These are phyloP conservation scores for Probaryconus sp. DNA, from an alignment of 1,140 invertebrate genomes.

Conservation along the genomic window DNA sequence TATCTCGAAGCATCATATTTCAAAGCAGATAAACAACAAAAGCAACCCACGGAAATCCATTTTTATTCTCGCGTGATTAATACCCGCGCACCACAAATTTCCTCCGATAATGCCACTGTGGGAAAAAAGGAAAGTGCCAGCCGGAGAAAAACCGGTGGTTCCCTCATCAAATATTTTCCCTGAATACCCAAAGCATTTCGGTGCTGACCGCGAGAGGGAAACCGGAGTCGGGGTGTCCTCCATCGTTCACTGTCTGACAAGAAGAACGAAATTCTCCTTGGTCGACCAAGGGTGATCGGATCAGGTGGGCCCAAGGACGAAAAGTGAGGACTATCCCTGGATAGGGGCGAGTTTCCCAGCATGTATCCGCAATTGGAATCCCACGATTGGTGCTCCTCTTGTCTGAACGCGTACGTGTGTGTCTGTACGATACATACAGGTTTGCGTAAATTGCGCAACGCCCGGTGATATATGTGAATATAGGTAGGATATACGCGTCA, in stretches of 20 bases:
- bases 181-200: constrained; percentile 13
- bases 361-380: constrained; percentile 52
- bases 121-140: constrained; percentile 18
- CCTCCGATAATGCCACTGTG: constrained; percentile 13
- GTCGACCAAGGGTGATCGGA: constrained; percentile 33
- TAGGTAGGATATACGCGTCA: constrained; percentile 47
- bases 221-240: constrained; percentile 42
- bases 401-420: constrained; percentile 26
- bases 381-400: constrained; percentile 35
- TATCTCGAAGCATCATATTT: constrained; percentile 12
- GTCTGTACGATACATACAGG: constrained; percentile 43
- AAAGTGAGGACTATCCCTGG: constrained; percentile 4
- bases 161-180: constrained; percentile 40
- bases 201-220: constrained; percentile 25
- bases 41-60: constrained; percentile 12
- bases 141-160: neutral
- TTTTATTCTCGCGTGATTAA: constrained; percentile 26
- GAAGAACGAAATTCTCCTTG: constrained; percentile 26
- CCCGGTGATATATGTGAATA: constrained; percentile 60
- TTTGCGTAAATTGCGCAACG: constrained; percentile 49
- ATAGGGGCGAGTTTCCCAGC: constrained; percentile 36
- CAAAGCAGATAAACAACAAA: constrained; percentile 8
- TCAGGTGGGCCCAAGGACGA: neutral
- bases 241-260: constrained; percentile 52
- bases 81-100: constrained; percentile 10